Conservation (phyloP, 30 jellyfish, hydroid and myxozoan species). For the Hydractinia echinata region DNA sequence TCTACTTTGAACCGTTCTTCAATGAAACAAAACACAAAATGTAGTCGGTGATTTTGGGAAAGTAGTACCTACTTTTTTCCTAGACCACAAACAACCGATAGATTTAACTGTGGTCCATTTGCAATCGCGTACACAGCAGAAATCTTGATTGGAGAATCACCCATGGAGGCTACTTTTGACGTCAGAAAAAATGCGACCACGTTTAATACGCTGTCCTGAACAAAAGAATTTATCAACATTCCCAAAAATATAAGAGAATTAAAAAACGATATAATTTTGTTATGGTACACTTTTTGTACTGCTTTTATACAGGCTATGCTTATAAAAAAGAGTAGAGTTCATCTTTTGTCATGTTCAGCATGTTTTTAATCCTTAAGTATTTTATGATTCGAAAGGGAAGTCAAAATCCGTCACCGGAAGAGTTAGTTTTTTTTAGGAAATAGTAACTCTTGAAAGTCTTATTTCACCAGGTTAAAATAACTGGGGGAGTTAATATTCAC, state of each 20-base stretch:
- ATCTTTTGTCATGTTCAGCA: background rate
- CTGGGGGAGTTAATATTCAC: background rate
- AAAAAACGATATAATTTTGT: background rate
- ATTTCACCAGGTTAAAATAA: background rate
- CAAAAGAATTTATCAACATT: background rate
- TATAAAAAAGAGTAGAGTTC: background rate
- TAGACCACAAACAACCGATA: constrained; percentile 12
- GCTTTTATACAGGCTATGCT: background rate
- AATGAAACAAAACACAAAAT: background rate
- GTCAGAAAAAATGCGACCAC: constrained; percentile 7
- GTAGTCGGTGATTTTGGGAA: background rate
- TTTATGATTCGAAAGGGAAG: constrained; percentile 19
- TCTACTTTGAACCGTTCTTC: constrained; percentile 12
- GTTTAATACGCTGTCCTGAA: constrained; percentile 14
- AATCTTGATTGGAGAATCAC: background rate
- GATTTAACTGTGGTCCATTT: constrained; percentile 8
- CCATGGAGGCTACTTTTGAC: background rate
- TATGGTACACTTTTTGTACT: background rate
- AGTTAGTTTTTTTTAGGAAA: background rate
- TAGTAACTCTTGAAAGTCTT: too few species aligned
- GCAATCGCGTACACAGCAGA: constrained; percentile 21
- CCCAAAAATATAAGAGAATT: background rate
- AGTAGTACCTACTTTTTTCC: background rate
- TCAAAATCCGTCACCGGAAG: background rate
- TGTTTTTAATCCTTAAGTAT: background rate